Evolutionary conservation across 1,140 invertebrate species (phyloP).

Genomic region (Drosophila watanabei): DNA sequence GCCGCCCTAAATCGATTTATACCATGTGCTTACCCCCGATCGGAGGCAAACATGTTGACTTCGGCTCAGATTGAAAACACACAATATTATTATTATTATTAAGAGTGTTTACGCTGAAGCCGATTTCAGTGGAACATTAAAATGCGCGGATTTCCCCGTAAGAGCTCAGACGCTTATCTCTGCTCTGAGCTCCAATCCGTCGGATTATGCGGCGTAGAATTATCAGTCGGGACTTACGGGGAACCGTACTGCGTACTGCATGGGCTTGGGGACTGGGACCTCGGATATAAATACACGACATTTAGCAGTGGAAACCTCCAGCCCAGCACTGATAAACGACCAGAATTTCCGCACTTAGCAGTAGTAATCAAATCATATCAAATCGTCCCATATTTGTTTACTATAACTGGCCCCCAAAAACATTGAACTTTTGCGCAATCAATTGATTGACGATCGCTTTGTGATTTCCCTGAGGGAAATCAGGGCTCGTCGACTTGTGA

Average conservation of each 20-base stretch:
- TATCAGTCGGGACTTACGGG: constrained; percentile 27
- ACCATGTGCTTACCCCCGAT: background rate
- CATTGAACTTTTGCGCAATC: constrained; percentile 34
- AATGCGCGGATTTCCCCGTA: constrained; percentile 34
- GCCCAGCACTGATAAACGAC: constrained; percentile 17
- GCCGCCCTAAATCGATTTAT: background rate
- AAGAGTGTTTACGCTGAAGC: constrained; percentile 16
- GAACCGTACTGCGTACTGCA: constrained; percentile 26
- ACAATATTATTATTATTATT: constrained; percentile 41
- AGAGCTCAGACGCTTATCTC: constrained; percentile 36
- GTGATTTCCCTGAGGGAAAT: constrained; percentile 17
- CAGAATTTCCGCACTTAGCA: constrained; percentile 38
- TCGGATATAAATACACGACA: constrained; percentile 5
- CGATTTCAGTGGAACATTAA: constrained; percentile 21
- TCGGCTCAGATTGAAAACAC: constrained; percentile 11
- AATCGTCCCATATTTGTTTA: constrained; percentile 25
- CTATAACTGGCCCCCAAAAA: background rate
- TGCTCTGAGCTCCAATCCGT: constrained; percentile 9
- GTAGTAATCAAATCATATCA: constrained; percentile 15
- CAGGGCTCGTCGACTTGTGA: constrained; percentile 19
- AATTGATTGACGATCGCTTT: constrained; percentile 5
- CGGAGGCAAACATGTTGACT: constrained; percentile 30
- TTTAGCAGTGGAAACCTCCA: constrained; percentile 30
- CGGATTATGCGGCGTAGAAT: constrained; percentile 40
- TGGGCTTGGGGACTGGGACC: background rate